Evolutionary conservation across 1,140 invertebrate genomes (phyloP).

Genomic region (Leptestheria dahalacensis): DNA sequence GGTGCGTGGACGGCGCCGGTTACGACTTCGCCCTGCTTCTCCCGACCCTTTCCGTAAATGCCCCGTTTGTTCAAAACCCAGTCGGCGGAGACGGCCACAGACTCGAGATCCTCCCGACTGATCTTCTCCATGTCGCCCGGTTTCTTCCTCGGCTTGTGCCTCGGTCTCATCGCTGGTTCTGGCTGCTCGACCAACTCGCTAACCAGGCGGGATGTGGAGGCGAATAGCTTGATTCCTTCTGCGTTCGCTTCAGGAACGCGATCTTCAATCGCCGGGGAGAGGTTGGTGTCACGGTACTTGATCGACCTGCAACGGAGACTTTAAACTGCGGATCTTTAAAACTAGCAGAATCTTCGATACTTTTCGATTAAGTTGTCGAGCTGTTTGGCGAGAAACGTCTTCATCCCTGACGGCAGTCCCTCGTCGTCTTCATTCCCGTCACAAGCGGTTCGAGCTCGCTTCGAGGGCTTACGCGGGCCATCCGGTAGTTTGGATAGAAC

Average conservation of each 20-base stretch:
- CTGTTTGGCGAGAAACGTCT: background rate
- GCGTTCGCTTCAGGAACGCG: no score
- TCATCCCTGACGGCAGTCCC: background rate
- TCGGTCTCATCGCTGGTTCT: background rate
- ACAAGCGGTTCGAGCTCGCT: background rate
- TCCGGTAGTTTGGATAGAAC: background rate
- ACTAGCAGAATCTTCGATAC: background rate
- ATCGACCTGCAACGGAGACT: no score
- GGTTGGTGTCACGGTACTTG: no score
- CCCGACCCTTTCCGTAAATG: conserved; percentile 13
- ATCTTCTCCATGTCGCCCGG: background rate
- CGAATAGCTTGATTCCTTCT: background rate
- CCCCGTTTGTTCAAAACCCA: conserved; percentile 13
- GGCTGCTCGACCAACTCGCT: background rate
- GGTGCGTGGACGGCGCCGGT: conserved; percentile 9
- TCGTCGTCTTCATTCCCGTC: background rate
- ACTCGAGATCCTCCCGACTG: background rate
- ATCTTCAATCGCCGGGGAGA: no score
- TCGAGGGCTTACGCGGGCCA: background rate
- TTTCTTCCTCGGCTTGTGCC: background rate
- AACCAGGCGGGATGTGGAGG: background rate
- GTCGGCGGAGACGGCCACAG: conserved; percentile 7
- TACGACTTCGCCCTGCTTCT: conserved; percentile 2
- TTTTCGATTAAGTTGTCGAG: background rate
- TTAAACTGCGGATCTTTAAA: no score